These are phyloP conservation scores for Onychomys torridus DNA, from an alignment of 2,797 vertebrate species.

Conservation along the genomic window DNA sequence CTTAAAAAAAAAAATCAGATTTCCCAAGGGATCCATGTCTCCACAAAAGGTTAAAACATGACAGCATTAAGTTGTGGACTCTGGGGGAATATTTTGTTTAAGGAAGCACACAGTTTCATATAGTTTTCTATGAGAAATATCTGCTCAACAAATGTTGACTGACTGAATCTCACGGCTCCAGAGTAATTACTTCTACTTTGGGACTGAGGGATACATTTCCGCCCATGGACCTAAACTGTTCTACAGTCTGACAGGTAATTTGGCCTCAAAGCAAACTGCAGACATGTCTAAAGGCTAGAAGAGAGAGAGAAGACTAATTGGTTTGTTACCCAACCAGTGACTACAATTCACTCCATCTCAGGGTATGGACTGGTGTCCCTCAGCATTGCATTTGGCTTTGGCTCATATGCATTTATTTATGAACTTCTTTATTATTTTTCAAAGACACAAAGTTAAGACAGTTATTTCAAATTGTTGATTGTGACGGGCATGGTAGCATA, in stretches of 20 bases:
- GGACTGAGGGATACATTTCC: conserved; percentile 36
- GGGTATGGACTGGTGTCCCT: background rate
- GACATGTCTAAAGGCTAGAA: background rate
- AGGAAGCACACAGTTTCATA: background rate
- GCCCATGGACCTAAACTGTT: conserved; percentile 12
- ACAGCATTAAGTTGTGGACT: background rate
- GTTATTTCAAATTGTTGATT: background rate
- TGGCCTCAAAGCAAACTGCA: conserved; percentile 34
- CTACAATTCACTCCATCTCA: background rate
- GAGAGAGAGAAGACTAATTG: background rate
- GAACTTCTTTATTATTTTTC: background rate
- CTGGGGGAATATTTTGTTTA: background rate
- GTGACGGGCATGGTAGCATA: background rate
- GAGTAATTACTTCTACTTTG: conserved; percentile 42
- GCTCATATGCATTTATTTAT: background rate
- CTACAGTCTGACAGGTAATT: conserved; percentile 47
- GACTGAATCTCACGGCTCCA: background rate
- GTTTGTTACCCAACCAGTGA: conserved; percentile 6
- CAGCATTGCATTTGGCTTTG: background rate
- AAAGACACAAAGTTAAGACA: background rate
- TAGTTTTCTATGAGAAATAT: conserved; percentile 23
- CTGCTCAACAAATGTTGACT: conserved; percentile 12
- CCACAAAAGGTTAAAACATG: background rate
- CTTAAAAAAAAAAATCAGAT: conserved; percentile 36
- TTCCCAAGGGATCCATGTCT: background rate